A percentile compares a stretch with the other conserved stretches of the same genome.
Conservation (phyloP, 2,113 vertebrate species). For the Genyomyrus donnyi region DNA sequence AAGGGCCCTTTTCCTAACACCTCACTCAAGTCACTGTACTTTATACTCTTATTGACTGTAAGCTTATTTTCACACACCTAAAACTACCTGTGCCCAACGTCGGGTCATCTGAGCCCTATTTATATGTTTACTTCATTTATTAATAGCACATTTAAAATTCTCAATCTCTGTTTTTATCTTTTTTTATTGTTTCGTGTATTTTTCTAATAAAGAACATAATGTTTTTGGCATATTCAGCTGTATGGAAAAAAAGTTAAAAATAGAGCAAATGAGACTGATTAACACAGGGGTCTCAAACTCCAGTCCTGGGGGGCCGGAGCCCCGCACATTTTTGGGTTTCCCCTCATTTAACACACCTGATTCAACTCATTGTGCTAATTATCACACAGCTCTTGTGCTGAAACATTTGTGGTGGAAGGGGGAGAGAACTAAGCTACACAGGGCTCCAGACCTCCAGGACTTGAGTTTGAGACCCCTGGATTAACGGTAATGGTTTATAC, state of each 20-base stretch:
- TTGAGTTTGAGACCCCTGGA: background rate
- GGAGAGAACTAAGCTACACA: no score
- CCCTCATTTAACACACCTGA: no score
- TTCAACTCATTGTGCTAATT: no score
- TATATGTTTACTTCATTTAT: background rate
- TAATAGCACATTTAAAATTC: background rate
- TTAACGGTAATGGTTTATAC: background rate
- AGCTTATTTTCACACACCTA: background rate
- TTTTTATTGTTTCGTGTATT: background rate
- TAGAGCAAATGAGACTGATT: background rate
- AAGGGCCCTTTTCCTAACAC: background rate
- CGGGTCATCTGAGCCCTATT: background rate
- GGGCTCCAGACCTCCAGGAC: no score
- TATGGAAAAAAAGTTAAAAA: background rate
- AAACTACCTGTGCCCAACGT: background rate
- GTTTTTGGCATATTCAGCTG: background rate
- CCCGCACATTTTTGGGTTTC: no score
- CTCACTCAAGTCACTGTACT: background rate
- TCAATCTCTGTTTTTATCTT: background rate
- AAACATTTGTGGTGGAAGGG: no score
- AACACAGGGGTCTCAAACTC: no score
- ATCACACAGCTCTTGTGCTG: no score
- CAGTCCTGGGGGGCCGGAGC: no score
- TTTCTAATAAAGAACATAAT: background rate
- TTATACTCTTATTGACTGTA: background rate